Percentiles rank a stretch among this genome's conserved stretches.
Conservation (phyloP, 1,140 invertebrate species). For the Akabosia matsudoensis region DNA sequence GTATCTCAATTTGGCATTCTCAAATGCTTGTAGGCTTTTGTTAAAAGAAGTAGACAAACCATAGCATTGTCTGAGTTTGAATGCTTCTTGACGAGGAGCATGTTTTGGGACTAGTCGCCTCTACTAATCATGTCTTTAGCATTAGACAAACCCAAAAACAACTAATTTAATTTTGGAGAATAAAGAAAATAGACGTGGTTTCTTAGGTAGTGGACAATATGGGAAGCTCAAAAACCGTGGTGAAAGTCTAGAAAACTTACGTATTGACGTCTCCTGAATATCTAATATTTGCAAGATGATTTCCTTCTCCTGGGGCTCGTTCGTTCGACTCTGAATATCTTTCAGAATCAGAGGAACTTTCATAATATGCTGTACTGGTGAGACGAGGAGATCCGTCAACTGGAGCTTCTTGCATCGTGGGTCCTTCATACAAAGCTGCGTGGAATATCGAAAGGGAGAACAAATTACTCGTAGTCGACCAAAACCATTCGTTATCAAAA, state of each 20-base stretch:
- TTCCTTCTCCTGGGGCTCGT: slow-evolving; percentile 56
- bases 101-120: too few species aligned
- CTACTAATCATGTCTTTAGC: too few species aligned
- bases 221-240: neutral
- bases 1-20: too few species aligned
- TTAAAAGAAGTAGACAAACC: too few species aligned
- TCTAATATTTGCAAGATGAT: slow-evolving; percentile 60
- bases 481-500: neutral
- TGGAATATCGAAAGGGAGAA: slow-evolving; percentile 32
- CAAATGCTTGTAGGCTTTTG: too few species aligned
- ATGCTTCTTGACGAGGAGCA: too few species aligned
- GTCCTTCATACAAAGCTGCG: slow-evolving; percentile 61
- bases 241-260: slow-evolving; percentile 52
- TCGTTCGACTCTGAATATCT: slow-evolving; percentile 61
- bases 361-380: slow-evolving; percentile 69
- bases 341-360: slow-evolving; percentile 64
- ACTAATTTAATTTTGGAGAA: neutral
- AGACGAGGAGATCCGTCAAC: slow-evolving; percentile 64
- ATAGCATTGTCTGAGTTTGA: too few species aligned
- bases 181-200: neutral
- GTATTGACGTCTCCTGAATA: slow-evolving; percentile 61
- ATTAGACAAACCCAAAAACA: neutral
- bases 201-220: neutral
- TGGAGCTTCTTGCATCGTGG: slow-evolving; percentile 63
- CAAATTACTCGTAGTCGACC: neutral